Evolutionary conservation across 2,888 invertebrate species (phyloP), one percentile per base, ranked within the genome.

Genomic region (Abscondita cerata): DNA sequence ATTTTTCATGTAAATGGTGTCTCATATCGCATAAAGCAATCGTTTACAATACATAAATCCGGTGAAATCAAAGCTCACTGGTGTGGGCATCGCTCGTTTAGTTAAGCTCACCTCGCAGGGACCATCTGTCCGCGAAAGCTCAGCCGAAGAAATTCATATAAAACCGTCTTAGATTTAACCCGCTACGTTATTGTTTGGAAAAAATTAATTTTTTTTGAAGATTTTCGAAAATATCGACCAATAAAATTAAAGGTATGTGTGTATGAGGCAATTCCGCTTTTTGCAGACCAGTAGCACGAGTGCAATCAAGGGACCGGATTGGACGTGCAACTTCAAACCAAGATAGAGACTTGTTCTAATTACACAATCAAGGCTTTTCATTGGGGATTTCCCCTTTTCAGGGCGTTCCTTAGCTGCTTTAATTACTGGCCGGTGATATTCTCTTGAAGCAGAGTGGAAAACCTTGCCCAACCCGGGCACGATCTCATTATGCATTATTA

Each of bases 1-100:
- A 81, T 81, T 81, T 81, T 81, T 81, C 81, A 81, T 81, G 81
- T 81, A 81, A 81, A 81, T 81, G 81, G 80, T 80, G 81, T 80
- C 81, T 79, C 80, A 80, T 81, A 81, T 81, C 80, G 80, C 80
- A 81, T 81, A 81, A 81, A 81, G 81, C 80, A 80, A 80, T 81
- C 81, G 81, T 81, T 81, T 81, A 81, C 81, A 81, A 81, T 79
- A 81, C 80, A 81, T 81, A 81, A 81, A 81, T 81, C 81, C 80
- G 79, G 75, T 77, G 79, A 79, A 80, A 81, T 81, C 81, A 80
- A 79, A 80, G 78, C 79, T 76, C 71, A 72, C 70, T 71, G 71
- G 67, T 68, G 67, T 69, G 70, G 70, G 68, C 71, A 71, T 70
- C 65, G 73, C 71, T 72, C 78, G 78, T 78, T 80, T 78, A 76